Percentiles rank a stretch among this genome's conserved stretches.
phyloP scores from a whole-genome alignment of 1,140 invertebrate species.

The Archivesica marissinica region DNA sequence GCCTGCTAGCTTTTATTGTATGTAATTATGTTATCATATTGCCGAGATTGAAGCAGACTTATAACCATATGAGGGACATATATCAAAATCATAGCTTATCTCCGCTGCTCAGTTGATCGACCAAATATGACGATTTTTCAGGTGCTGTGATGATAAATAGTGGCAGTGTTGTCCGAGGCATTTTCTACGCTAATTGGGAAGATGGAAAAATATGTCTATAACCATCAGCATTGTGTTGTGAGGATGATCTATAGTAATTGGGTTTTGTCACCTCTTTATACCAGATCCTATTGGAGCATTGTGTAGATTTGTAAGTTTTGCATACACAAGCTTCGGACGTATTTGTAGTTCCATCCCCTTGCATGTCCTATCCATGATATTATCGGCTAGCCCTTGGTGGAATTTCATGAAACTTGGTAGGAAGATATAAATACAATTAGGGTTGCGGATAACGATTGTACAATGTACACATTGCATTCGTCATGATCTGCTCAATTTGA shows the following conservation, averaged over 20 bases:
- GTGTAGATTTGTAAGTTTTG: neutral
- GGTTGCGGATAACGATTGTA: no score
- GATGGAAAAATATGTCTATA: neutral
- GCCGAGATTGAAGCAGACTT: neutral
- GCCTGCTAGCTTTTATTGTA: conserved; percentile 7
- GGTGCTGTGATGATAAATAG: neutral
- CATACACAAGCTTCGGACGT: neutral
- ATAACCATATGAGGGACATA: conserved; percentile 1
- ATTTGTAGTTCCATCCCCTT: no score
- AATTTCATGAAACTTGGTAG: no score
- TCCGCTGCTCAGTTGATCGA: neutral
- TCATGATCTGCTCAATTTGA: no score
- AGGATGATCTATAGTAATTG: neutral
- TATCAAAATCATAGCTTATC: conserved; percentile 30
- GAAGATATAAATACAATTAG: no score
- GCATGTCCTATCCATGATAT: no score
- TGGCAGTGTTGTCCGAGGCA: neutral
- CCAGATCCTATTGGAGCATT: neutral
- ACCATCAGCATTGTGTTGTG: neutral
- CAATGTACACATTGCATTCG: no score
- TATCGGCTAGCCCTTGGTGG: no score
- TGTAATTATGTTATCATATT: conserved; percentile 33
- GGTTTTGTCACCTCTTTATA: neutral
- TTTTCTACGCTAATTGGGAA: neutral
- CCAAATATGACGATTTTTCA: conserved; percentile 4